Base-by-base conservation (phyloP, 1,140 invertebrate genomes). In the Drosophila guanche region DNA sequence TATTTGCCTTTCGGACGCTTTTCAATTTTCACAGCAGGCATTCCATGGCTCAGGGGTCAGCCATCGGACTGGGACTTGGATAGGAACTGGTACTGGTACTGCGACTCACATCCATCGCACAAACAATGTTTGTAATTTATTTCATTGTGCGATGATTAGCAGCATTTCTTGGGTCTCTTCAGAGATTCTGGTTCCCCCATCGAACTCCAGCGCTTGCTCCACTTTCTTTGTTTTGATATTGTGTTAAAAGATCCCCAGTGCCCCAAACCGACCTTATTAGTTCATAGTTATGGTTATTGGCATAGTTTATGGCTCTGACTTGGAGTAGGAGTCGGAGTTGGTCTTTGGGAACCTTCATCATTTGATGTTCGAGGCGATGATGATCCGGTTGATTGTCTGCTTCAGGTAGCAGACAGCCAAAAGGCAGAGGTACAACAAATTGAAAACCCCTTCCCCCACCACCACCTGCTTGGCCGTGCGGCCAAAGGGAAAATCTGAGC, bases 111-210 rank as follows among this genome's bases (percentile, higher is more conserved):
- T 59, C 56, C 52, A 55, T 12, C 23, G 16, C 43, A 37, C 75
- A 63, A 83, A 86, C 81, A 88, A 88, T 88, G 84, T 88, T 89
- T 89, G 79, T 88, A 89, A 88, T 88, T 88, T 88, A 88, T 88
- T 88, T 88, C 84, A 89, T 88, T 88, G 83, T 88, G 51, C 79
- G 76, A 88, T 88, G 83, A 88, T 88, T 88, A 88, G 83, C 83
- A 89, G 76, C 84, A 89, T 89, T 88, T 88, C 70, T 81, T 60
- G 20, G 41, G 27, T 27, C 23, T 52, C 54, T 63, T 50, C 29
- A n/a, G 27, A 22, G 20, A 14, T 16, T 59, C 47, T 59, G 33
- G 20, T 52, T 29, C 25, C 33, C 41, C n/a, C 12, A 37, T 25
- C 58, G 7, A 41, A 40, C 46, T 59, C 57, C 29, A 25, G 48